These are phyloP conservation scores for Enteromius trimaculatus DNA, from an alignment of 2,797 vertebrate species.

Conservation along the genomic window DNA sequence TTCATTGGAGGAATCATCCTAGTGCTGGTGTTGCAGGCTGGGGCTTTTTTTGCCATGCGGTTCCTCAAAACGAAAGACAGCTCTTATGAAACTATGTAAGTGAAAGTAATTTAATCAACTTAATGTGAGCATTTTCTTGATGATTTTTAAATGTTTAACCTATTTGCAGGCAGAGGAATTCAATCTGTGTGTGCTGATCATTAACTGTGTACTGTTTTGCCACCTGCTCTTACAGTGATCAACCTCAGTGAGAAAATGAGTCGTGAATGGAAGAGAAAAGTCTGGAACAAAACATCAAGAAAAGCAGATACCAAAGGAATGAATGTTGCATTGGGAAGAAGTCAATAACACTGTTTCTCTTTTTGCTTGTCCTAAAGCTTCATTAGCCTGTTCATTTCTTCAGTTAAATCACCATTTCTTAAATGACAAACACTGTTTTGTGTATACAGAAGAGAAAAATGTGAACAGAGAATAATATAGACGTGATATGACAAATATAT, in stretches of 20 bases:
- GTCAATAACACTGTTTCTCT: not conserved
- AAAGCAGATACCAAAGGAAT: not conserved
- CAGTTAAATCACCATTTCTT: not conserved
- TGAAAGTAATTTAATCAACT: conserved; percentile 40
- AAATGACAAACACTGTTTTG: not conserved
- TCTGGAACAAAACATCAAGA: not conserved
- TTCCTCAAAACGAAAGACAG: conserved; percentile 92
- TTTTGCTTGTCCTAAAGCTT: not conserved
- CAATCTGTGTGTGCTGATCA: not conserved
- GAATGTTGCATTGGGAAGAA: not conserved
- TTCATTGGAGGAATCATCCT: conserved; percentile 91
- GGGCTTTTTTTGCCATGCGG: conserved; percentile 85
- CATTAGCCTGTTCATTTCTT: not conserved
- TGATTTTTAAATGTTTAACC: not conserved
- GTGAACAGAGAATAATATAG: not conserved
- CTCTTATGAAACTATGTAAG: conserved; percentile 94
- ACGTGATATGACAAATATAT: not conserved
- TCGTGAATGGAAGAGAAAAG: not conserved
- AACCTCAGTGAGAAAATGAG: conserved; percentile 50
- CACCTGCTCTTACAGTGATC: conserved; percentile 50
- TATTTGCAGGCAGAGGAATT: not conserved
- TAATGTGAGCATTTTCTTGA: not conserved
- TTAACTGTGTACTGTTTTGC: not conserved
- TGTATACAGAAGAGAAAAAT: not conserved
- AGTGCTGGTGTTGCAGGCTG: conserved; percentile 86